These are phyloP conservation scores for Anagrus nilaparvatae DNA, from an alignment of 1,140 invertebrate species.

Conservation along the genomic window DNA sequence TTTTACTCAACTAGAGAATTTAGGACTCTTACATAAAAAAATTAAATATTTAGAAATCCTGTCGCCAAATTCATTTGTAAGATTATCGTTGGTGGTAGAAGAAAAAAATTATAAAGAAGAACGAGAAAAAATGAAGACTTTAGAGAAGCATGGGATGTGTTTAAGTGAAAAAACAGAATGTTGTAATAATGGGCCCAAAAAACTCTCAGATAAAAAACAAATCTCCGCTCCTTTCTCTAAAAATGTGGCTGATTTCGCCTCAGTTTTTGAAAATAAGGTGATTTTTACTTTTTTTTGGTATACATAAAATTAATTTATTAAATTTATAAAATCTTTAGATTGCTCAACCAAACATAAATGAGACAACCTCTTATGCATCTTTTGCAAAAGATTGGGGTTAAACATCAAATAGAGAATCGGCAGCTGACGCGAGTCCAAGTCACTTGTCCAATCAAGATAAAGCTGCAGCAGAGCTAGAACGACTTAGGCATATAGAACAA, in stretches of 20 bases:
- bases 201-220: conserved; percentile 32
- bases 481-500: conserved; percentile 73
- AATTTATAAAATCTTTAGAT: conserved; percentile 21
- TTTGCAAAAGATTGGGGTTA: conserved; percentile 76
- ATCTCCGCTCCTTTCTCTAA: conserved; percentile 42
- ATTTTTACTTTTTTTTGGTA: no score
- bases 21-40: no score
- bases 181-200: conserved; percentile 33
- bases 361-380: conserved; percentile 86
- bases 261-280: conserved; percentile 56
- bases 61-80: no score
- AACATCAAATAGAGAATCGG: conserved; percentile 55
- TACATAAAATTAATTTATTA: not conserved
- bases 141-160: no score
- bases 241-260: conserved; percentile 48
- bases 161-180: no score
- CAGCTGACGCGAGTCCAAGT: conserved; percentile 49
- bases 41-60: no score
- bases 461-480: conserved; percentile 62
- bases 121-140: no score
- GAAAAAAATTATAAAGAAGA: no score
- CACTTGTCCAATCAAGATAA: conserved; percentile 50
- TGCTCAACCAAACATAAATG: conserved; percentile 67
- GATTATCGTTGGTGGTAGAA: no score
- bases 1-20: no score